phyloP scores from a whole-genome alignment of 2,888 invertebrate genomes.

The Micoletzkya japonica region DNA sequence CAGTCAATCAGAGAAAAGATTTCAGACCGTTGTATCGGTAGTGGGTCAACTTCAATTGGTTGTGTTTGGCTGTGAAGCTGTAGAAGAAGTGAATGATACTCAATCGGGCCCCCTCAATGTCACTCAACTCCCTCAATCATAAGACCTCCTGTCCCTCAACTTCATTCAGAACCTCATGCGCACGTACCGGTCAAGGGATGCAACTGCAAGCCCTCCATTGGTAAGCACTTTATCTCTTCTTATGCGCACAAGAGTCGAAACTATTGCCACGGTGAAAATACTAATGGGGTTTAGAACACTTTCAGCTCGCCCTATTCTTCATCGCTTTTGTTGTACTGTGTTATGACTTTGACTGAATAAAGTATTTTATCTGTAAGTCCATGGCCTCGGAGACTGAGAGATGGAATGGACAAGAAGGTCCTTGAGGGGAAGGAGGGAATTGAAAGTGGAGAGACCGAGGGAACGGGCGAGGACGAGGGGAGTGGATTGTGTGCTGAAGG shows the following conservation, averaged over 20 bases:
- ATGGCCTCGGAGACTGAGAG: conserved; percentile 7
- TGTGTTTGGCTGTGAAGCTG: background rate
- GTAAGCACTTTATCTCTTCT: background rate
- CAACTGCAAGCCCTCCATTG: conserved; percentile 11
- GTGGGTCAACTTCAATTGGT: background rate
- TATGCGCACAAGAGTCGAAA: conserved; percentile 17
- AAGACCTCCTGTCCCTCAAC: too few relatives aligned
- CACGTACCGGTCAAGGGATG: conserved; percentile 31
- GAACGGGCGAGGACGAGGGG: conserved; percentile 58
- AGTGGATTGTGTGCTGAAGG: conserved; percentile 43
- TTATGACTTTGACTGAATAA: too few relatives aligned
- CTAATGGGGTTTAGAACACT: too few relatives aligned
- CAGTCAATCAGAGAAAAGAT: too few relatives aligned
- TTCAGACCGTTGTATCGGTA: too few relatives aligned
- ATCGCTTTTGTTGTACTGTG: background rate
- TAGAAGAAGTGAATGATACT: too few relatives aligned
- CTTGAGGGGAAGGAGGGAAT: conserved; percentile 27
- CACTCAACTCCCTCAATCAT: too few relatives aligned
- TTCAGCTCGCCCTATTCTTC: background rate
- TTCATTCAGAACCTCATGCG: conserved; percentile 26
- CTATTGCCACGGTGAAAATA: conserved; percentile 21
- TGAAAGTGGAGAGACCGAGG: conserved; percentile 53
- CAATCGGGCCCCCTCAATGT: too few relatives aligned
- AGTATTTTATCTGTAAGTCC: background rate
- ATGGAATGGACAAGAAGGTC: conserved; percentile 25